Percentiles rank a stretch among this genome's conserved stretches.
Conservation (phyloP, 2,797 vertebrate genomes). For the Malurus splendens region DNA sequence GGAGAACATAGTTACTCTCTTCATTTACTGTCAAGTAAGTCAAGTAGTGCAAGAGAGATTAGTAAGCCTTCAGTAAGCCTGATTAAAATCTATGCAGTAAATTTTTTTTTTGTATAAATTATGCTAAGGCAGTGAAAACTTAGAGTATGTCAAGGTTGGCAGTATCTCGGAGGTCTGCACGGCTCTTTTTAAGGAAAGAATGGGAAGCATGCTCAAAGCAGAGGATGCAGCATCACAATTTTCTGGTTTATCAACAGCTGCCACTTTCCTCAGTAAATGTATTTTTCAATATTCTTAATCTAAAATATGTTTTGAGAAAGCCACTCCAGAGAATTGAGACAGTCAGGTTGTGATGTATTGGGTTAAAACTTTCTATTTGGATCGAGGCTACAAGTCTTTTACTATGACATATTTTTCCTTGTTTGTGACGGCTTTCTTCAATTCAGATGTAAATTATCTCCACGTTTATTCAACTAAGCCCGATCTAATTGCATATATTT, state of each 20-base stretch:
- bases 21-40: background rate
- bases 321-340: background rate
- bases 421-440: slow-evolving; percentile 19
- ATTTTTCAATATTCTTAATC: background rate
- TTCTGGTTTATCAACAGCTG: background rate
- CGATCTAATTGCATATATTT: slow-evolving; percentile 40
- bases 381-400: background rate
- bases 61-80: background rate
- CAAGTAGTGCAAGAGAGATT: background rate
- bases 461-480: slow-evolving; percentile 40
- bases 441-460: slow-evolving; percentile 49
- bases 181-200: background rate
- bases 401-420: slow-evolving; percentile 44
- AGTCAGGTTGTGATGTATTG: background rate
- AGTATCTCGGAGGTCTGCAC: rapidly evolving
- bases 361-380: background rate
- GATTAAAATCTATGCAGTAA: background rate
- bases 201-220: background rate
- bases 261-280: background rate
- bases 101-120: background rate
- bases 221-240: background rate
- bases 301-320: slow-evolving; percentile 1
- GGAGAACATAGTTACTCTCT: background rate
- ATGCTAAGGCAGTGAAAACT: background rate
- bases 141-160: rapidly evolving